Base-by-base conservation (phyloP, 2,113 vertebrate species). In the Gulo gulo region DNA sequence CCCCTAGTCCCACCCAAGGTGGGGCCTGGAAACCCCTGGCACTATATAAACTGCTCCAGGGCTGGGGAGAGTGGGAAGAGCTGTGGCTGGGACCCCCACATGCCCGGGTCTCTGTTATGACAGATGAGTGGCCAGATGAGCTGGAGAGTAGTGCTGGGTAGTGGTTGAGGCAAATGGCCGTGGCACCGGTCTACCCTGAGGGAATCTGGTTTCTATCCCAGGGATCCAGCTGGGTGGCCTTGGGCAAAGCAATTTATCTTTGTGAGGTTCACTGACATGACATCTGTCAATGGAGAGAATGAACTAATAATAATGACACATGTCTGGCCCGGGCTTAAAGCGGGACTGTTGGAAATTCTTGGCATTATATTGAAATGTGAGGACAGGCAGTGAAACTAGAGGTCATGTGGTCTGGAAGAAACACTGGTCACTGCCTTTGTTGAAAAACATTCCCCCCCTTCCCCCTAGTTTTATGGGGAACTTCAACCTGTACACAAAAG, bases 191-290 rank as follows among this genome's bases (percentile, higher is more conserved):
- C 45, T 7, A 20, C 29, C n/a, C 34, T 0, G 15, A 36, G 21
- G 9, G 47, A 73, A 59, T 3, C 55, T 0, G 0, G 26, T 36
- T 39, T 6, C 50, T 42, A 13, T 1, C 5, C 7, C 7, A 1
- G 12, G 34, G 63, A 76, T 9, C 61, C 9, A 45, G n/a, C 52
- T 5, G 34, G 21, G 31, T 15, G 45, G 55, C n/a, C 14, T 29
- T 5, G 0, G 57, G 24, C 34, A 50, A 80, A 59, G 4, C 16
- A 1, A n/a, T 26, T 85, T 11, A 36, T 93, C 61, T 74, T 9
- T 0, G 8, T 5, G 34, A 50, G 73, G 31, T 63, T 47, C 57
- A 3, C 15, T 23, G 74, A 47, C 42, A 47, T 63, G 57, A 29
- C 74, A 50, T 45, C 34, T 26, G 8, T 50, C 23, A 36, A 15